Evolutionary conservation across 64 coral and sea anemone genomes (phyloP).

Genomic region (Montipora sp.): DNA sequence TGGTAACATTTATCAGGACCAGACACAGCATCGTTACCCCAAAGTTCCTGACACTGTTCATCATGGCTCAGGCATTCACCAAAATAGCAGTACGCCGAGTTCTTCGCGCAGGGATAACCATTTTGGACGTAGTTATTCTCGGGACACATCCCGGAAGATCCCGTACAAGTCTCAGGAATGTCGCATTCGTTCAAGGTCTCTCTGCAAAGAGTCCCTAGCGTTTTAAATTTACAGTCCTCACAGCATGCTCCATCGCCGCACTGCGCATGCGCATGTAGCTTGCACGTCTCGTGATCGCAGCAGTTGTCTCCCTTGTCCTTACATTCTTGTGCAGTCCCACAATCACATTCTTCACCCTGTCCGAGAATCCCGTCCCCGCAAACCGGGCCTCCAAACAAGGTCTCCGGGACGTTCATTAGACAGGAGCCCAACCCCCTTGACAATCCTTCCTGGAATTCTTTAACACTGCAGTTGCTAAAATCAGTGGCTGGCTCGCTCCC

Average conservation of each 20-base stretch:
- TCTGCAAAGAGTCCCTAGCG: neutral
- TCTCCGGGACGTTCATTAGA: conserved; percentile 2
- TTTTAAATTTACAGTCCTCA: conserved; percentile 23
- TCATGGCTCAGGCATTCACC: conserved; percentile 51
- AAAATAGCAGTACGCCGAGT: conserved; percentile 45
- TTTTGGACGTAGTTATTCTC: conserved; percentile 52
- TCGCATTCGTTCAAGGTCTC: conserved; percentile 34
- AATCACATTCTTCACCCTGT: conserved; percentile 14
- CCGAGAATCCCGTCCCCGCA: conserved; percentile 37
- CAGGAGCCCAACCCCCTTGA: conserved; percentile 13
- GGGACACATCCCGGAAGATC: conserved; percentile 43
- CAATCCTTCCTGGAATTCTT: neutral
- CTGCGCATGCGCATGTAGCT: conserved; percentile 14
- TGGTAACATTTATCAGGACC: conserved; percentile 43
- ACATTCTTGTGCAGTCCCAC: conserved; percentile 35
- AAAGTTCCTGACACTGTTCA: conserved; percentile 49
- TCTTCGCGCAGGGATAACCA: conserved; percentile 41
- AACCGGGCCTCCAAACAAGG: conserved; percentile 4
- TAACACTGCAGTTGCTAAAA: conserved; percentile 34
- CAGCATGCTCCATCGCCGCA: conserved; percentile 19
- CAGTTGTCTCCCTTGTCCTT: neutral
- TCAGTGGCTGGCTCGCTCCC: conserved; percentile 23
- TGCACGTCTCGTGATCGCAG: conserved; percentile 20
- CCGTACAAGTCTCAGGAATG: conserved; percentile 22
- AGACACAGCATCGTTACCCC: conserved; percentile 51